Conservation (phyloP, 1,140 invertebrate genomes). For the Saccostrea echinata region DNA sequence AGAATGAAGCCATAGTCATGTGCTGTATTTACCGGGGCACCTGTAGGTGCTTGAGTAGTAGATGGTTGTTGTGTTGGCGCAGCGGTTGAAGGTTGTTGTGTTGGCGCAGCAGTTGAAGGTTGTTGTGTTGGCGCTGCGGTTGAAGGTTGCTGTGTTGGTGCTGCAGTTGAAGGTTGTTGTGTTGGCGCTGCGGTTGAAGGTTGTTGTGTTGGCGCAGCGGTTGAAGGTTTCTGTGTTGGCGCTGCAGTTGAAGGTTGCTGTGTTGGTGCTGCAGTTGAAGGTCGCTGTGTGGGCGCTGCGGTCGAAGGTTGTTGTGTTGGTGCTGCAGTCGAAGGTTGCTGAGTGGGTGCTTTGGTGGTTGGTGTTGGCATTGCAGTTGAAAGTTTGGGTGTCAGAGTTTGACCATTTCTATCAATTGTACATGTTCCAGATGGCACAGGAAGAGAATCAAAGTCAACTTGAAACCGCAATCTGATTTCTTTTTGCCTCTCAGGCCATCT, state of each 20-base stretch:
- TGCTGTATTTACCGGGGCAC: slow-evolving; percentile 41
- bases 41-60: too few species aligned
- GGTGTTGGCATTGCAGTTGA: not conserved
- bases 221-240: not conserved
- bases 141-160: not conserved
- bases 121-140: not conserved
- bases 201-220: not conserved
- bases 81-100: too few species aligned
- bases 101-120: too few species aligned
- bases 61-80: too few species aligned
- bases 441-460: not conserved
- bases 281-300: not conserved
- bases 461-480: not conserved
- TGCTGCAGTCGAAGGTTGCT: not conserved
- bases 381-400: not conserved
- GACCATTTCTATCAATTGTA: not conserved
- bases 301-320: not conserved
- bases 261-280: not conserved
- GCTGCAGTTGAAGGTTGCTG: not conserved
- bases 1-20: slow-evolving; percentile 74
- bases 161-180: not conserved
- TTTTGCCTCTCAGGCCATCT: not conserved
- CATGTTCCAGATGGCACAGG: not conserved
- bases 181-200: not conserved
- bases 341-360: not conserved